These are phyloP conservation scores for Euplexia lucipara DNA, from an alignment of 2,888 invertebrate species.

Conservation along the genomic window DNA sequence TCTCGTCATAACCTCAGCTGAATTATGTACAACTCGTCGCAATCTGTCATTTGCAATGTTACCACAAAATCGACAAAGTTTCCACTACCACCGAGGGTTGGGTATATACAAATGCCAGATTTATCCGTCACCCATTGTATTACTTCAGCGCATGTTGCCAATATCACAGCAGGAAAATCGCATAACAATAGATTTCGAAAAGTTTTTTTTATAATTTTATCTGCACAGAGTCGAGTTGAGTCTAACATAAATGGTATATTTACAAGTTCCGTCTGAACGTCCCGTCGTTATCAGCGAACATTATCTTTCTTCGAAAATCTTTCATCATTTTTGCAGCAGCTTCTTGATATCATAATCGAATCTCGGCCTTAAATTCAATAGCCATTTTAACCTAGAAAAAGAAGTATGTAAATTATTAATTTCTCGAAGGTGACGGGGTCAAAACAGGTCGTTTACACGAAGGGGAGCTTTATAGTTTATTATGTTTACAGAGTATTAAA, in stretches of 20 bases:
- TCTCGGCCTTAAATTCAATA: slow-evolving; percentile 31
- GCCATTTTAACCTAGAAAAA: slow-evolving; percentile 16
- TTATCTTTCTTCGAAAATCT: slow-evolving; percentile 26
- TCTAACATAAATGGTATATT: slow-evolving; percentile 32
- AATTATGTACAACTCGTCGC: slow-evolving; percentile 58
- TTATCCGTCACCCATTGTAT: slow-evolving; percentile 40
- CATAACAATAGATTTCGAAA: slow-evolving; percentile 19
- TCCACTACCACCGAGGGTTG: slow-evolving; percentile 24
- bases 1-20: slow-evolving; percentile 59
- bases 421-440: slow-evolving; percentile 19
- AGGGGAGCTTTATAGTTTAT: slow-evolving; percentile 44
- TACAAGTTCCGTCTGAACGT: slow-evolving; percentile 19
- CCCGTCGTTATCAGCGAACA: slow-evolving; percentile 25
- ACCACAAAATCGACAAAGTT: slow-evolving; percentile 55
- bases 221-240: slow-evolving; percentile 8
- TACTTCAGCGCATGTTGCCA: slow-evolving; percentile 41
- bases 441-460: slow-evolving; percentile 23
- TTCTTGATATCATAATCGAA: slow-evolving; percentile 51
- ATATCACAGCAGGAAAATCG: slow-evolving; percentile 27
- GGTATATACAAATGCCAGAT: slow-evolving; percentile 40
- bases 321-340: slow-evolving; percentile 39
- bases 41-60: slow-evolving; percentile 63
- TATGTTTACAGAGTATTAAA: slow-evolving; percentile 39
- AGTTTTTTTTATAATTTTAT: slow-evolving; percentile 23
- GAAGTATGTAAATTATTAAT: slow-evolving; percentile 11